Conservation (phyloP, 2,888 invertebrate species). For the Rhopalosiphum nymphaeae region DNA sequence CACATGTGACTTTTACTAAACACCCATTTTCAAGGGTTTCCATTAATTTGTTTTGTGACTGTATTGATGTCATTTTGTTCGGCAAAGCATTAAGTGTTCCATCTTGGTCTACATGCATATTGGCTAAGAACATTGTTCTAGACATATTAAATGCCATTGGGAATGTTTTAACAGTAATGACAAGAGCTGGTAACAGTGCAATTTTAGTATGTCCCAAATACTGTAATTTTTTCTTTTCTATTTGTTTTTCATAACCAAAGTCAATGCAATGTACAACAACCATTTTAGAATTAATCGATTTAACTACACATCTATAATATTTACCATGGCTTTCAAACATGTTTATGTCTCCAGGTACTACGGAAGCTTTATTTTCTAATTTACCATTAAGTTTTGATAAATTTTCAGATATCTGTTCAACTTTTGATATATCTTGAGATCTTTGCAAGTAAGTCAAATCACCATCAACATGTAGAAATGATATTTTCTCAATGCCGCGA, state of each 20-base stretch:
- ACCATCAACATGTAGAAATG: constrained; percentile 56
- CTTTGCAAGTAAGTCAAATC: constrained; percentile 52
- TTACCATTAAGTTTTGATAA: constrained; percentile 45
- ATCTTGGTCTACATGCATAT: constrained; percentile 26
- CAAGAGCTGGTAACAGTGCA: constrained; percentile 36
- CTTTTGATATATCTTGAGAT: constrained; percentile 42
- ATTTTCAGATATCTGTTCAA: constrained; percentile 51
- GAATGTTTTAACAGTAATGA: constrained; percentile 52
- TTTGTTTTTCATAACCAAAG: constrained; percentile 53
- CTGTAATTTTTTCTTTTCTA: constrained; percentile 47
- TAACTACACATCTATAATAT: constrained; percentile 50
- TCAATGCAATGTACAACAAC: constrained; percentile 54
- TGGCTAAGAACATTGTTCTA: constrained; percentile 33
- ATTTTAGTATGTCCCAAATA: constrained; percentile 24
- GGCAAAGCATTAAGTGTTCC: constrained; percentile 16
- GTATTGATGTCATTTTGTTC: background rate
- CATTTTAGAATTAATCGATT: constrained; percentile 11
- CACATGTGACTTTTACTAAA: constrained; percentile 48
- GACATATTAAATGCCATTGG: constrained; percentile 42
- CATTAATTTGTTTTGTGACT: constrained; percentile 23
- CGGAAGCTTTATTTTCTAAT: background rate
- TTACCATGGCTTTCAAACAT: constrained; percentile 47
- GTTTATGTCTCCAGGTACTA: constrained; percentile 10
- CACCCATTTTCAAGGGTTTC: constrained; percentile 47
- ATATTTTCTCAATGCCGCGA: constrained; percentile 55